phyloP scores from a whole-genome alignment of 2,888 invertebrate species.

The Schrankia costaestrigalis region DNA sequence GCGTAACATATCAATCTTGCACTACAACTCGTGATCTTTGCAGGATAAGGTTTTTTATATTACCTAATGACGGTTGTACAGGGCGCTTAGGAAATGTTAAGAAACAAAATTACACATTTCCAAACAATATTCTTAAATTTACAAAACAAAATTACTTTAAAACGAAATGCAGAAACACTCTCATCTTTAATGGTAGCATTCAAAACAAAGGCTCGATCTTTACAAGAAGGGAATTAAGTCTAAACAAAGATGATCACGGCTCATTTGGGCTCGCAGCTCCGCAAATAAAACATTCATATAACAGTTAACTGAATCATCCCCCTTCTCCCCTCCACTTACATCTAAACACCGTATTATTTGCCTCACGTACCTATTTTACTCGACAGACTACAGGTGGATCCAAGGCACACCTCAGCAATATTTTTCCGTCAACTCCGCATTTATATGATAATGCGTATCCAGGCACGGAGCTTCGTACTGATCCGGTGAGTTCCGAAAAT shows the following conservation, averaged over 20 bases:
- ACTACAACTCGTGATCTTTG: too few species aligned
- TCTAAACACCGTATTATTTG: constrained; percentile 34
- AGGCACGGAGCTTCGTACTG: constrained; percentile 59
- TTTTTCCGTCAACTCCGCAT: constrained; percentile 70
- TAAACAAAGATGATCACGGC: constrained; percentile 34
- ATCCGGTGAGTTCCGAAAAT: constrained; percentile 74
- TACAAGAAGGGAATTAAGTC: constrained; percentile 31
- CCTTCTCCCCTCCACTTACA: constrained; percentile 10
- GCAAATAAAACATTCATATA: constrained; percentile 48
- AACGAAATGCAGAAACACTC: constrained; percentile 8
- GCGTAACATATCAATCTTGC: too few species aligned
- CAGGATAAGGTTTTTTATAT: too few species aligned
- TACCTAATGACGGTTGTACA: too few species aligned
- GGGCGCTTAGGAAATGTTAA: too few species aligned
- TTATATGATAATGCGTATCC: constrained; percentile 62
- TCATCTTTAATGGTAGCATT: constrained; percentile 17
- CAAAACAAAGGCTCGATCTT: constrained; percentile 20
- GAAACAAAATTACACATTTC: too few species aligned
- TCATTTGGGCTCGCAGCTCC: constrained; percentile 23
- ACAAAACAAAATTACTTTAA: constrained; percentile 9
- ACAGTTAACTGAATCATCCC: constrained; percentile 37
- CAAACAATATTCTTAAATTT: too few species aligned
- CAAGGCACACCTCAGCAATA: constrained; percentile 55
- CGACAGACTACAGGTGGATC: constrained; percentile 44
- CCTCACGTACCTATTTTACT: constrained; percentile 38